Percentiles rank a stretch among this genome's conserved stretches.
These are phyloP conservation scores for Aldrovandia affinis DNA, from an alignment of 2,797 vertebrate species.

Conservation along the genomic window DNA sequence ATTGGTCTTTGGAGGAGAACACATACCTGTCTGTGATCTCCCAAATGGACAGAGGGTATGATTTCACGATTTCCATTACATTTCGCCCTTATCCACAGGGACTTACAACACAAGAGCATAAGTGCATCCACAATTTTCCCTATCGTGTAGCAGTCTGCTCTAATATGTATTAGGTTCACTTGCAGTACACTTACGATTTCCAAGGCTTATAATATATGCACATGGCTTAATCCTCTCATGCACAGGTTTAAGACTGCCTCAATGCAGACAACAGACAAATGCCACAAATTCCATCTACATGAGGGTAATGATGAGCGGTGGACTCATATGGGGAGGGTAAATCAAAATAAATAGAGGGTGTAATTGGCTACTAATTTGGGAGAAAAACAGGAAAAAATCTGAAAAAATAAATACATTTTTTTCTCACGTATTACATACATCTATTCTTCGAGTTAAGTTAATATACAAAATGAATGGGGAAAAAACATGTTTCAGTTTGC, in stretches of 20 bases:
- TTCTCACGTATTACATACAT: constrained; percentile 1
- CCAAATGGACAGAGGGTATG: no score
- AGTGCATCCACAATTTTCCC: background rate
- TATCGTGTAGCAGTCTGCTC: background rate
- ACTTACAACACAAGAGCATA: no score
- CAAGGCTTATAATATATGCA: background rate
- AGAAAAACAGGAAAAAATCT: no score
- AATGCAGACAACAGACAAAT: background rate
- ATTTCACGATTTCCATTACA: no score
- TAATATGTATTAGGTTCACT: background rate
- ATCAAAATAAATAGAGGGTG: no score
- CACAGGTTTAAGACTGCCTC: background rate
- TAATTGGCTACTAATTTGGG: no score
- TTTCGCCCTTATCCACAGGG: no score
- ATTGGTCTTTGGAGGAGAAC: background rate
- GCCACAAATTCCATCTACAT: background rate
- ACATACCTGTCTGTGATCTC: background rate
- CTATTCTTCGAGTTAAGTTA: no score
- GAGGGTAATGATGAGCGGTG: no score
- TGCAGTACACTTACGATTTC: background rate
- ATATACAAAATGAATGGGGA: background rate
- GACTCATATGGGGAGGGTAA: no score
- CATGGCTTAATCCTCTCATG: background rate
- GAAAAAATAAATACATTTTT: background rate
- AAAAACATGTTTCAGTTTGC: constrained; percentile 6